A percentile compares a stretch with the other conserved stretches of the same genome.
Evolutionary conservation across 2,113 vertebrate genomes (phyloP).

Genomic region (Microcebus ravelobensis): DNA sequence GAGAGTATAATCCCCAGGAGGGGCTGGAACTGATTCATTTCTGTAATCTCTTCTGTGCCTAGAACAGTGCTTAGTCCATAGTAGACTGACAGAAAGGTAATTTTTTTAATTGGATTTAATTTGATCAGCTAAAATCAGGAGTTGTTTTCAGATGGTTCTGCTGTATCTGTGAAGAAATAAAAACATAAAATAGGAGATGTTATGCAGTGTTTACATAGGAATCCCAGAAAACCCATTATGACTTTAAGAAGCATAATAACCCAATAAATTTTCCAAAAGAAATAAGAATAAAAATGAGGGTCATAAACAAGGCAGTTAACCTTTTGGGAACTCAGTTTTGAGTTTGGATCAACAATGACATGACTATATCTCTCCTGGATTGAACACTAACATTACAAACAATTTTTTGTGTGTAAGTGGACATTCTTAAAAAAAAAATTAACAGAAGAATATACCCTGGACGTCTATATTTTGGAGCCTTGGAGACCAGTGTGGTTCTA

Average conservation of each 20-base stretch:
- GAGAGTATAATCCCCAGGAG: background rate
- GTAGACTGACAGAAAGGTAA: background rate
- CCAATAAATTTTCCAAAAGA: background rate
- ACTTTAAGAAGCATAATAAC: background rate
- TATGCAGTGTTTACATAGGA: background rate
- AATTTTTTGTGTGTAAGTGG: background rate
- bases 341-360: background rate
- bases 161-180: background rate
- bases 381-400: background rate
- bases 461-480: background rate
- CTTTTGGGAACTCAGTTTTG: background rate
- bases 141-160: background rate
- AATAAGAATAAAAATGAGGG: background rate
- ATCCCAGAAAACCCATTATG: background rate
- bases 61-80: background rate
- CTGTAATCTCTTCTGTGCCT: background rate
- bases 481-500: background rate
- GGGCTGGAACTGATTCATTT: background rate
- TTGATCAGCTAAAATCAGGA: background rate
- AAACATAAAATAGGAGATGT: background rate
- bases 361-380: background rate
- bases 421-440: background rate
- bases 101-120: conserved; percentile 8
- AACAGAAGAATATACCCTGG: background rate
- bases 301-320: background rate